These are phyloP conservation scores for Trididemnum nubilum DNA, from an alignment of 23 tunicate species.

Conservation along the genomic window DNA sequence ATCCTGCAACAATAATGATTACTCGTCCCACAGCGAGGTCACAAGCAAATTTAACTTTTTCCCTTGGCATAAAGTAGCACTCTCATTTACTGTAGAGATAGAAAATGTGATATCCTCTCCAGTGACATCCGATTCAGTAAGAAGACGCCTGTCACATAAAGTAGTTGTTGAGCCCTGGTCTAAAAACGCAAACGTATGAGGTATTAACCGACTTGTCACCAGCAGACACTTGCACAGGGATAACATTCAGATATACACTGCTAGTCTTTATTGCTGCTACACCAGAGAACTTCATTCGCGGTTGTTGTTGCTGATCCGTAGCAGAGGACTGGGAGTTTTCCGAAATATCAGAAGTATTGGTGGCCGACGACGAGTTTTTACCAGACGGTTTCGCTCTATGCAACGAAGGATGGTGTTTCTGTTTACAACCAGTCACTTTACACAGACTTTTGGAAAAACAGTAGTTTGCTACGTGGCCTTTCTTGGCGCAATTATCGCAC, in stretches of 20 bases:
- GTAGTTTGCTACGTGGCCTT: not conserved
- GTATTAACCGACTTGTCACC: not conserved
- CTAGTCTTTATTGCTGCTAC: not conserved
- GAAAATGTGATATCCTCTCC: not conserved
- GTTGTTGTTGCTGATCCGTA: no score
- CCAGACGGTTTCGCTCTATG: not conserved
- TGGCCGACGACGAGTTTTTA: not conserved
- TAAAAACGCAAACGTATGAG: slow-evolving; percentile 32
- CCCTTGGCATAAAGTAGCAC: not conserved
- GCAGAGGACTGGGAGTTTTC: no score
- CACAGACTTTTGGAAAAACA: not conserved
- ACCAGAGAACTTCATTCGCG: no score
- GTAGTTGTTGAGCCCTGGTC: slow-evolving; percentile 39
- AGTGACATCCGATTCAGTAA: not conserved
- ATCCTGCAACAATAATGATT: no score
- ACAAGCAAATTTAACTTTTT: not conserved
- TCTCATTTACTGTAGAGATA: not conserved
- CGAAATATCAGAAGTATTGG: no score
- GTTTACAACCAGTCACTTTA: not conserved
- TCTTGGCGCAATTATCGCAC: slow-evolving; percentile 7
- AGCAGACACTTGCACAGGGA: slow-evolving; percentile 16
- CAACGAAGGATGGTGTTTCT: not conserved
- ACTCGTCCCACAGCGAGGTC: not conserved
- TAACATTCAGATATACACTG: slow-evolving; percentile 26
- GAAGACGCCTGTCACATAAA: slow-evolving; percentile 12